phyloP scores from a whole-genome alignment of 2,888 invertebrate species.

The Artemia sinica region DNA sequence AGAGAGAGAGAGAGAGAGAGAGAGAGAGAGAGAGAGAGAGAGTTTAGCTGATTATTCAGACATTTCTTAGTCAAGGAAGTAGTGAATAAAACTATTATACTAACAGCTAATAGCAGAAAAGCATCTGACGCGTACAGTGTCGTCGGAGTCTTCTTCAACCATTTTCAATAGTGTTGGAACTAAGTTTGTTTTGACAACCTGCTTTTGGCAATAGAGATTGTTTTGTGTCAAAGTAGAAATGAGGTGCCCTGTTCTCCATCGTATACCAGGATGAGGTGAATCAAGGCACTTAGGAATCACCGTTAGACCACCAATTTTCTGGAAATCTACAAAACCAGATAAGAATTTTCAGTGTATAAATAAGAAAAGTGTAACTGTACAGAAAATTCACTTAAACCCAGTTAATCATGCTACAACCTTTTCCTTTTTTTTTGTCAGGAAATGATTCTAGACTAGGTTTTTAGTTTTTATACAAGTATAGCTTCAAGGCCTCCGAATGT shows the following conservation, averaged over 20 bases:
- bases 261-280: conserved; percentile 42
- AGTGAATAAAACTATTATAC: conserved; percentile 29
- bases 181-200: conserved; percentile 46
- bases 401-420: no score
- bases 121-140: conserved; percentile 45
- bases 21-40: no score
- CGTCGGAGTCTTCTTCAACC: conserved; percentile 40
- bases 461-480: no score
- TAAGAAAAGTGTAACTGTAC: no score
- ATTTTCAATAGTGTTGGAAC: conserved; percentile 45
- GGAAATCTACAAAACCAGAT: conserved; percentile 44
- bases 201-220: conserved; percentile 60
- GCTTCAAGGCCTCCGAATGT: no score
- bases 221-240: conserved; percentile 67
- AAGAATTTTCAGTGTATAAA: no score
- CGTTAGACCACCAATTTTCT: conserved; percentile 61
- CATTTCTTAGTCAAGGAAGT: neutral
- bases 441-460: no score
- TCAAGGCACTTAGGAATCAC: conserved; percentile 50
- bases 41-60: no score
- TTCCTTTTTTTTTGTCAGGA: no score
- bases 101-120: conserved; percentile 63
- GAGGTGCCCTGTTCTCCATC: conserved; percentile 46
- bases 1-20: no score
- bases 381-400: no score